Base-by-base conservation (phyloP, 2,797 vertebrate genomes). In the Amniataba percoides region DNA sequence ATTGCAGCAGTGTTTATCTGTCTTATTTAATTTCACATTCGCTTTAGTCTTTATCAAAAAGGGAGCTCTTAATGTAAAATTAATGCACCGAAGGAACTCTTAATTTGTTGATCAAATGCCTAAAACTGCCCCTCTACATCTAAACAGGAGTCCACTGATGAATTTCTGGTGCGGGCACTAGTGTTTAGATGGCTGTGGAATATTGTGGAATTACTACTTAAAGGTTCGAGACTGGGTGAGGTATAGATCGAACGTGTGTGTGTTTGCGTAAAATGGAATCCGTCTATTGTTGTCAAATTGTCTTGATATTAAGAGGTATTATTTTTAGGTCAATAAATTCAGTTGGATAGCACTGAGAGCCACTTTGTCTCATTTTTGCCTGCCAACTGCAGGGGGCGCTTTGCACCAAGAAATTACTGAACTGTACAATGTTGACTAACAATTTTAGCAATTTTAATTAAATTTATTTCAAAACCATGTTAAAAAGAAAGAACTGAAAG, bases 391-490 rank as follows among this genome's bases (percentile, higher is more conserved):
- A 94, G 94, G 69, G 91, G 93, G 93, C 82, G 86, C 87, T 71
- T 53, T 80, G 53, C 43, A 59, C 83, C 46, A 68, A 86, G 16
- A 78, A 81, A 80, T 66, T 0, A 23, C 55, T 45, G 12, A 63
- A 11, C 34, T 51, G 73, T 39, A 25, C 68, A 45, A 45, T 1
- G 48, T 19, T 55, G 67, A 39, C 39, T 67, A 36, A 34, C 55
- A 65, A 18, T 52, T 77, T 31, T 63, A 52, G 71, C 68, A 59
- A 52, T 81, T 92, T 91, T 77, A 82, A 88, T 93, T 78, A 76
- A 77, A 87, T 92, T 89, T 92, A 92, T 92, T 94, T 90, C 77
- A 91, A 94, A 94, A 89, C 80, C 81, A 92, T 88, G 80, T 89
- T 87, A 82, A 91, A 93, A 94, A 93, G 25, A 88, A 90, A 85